These are phyloP conservation scores for Poecilia wingei DNA, from an alignment of 2,797 vertebrate species.

Conservation along the genomic window DNA sequence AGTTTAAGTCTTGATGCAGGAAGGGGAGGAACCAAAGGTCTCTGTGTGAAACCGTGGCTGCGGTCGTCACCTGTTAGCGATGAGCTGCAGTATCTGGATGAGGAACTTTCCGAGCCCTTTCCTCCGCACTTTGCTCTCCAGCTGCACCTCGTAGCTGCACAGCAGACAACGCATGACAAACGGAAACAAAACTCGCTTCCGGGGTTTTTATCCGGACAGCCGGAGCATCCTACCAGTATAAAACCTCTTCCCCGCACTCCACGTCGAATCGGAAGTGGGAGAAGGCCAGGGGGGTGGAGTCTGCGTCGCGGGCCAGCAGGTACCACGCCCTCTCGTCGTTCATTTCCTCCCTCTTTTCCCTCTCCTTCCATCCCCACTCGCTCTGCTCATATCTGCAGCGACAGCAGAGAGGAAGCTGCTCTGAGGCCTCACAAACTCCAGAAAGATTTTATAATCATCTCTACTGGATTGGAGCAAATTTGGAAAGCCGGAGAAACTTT, in stretches of 20 bases:
- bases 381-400: slow-evolving; percentile 91
- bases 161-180: not conserved
- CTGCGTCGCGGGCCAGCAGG: slow-evolving; percentile 86
- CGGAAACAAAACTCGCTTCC: not conserved
- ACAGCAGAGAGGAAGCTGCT: not conserved
- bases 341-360: slow-evolving; percentile 94
- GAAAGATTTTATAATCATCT: not conserved
- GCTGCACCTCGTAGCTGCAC: slow-evolving; percentile 90
- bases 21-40: not conserved
- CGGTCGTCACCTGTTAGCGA: slow-evolving; percentile 88
- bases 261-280: slow-evolving; percentile 96
- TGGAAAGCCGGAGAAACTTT: not conserved
- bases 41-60: no score
- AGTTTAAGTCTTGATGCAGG: not conserved
- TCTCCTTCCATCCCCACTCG: slow-evolving; percentile 97
- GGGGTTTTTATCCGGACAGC: not conserved
- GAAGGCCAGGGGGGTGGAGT: slow-evolving; percentile 87
- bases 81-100: slow-evolving; percentile 93
- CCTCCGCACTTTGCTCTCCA: slow-evolving; percentile 90
- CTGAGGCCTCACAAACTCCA: not conserved
- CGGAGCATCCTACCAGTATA: slow-evolving; percentile 87
- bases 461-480: not conserved
- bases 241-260: slow-evolving; percentile 93
- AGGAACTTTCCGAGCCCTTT: slow-evolving; percentile 95
- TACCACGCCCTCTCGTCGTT: slow-evolving; percentile 95